Base-by-base conservation (phyloP, 1,140 invertebrate species). In the Charaxes varanes region DNA sequence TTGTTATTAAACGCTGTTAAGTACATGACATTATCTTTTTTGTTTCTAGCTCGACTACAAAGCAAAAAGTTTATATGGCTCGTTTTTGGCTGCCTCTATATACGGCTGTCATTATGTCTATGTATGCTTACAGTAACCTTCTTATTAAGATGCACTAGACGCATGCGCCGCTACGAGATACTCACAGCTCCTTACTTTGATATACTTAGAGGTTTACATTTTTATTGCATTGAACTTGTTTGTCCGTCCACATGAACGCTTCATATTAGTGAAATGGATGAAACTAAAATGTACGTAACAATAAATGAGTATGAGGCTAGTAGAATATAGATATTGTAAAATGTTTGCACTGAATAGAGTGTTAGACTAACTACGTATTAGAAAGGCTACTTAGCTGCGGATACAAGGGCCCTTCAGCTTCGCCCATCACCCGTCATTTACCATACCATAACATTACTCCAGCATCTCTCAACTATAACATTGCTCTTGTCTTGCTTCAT, bases 41-140 rank as follows among this genome's bases (percentile, higher is more conserved):
- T 77, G 59, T 77, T 80, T 82, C 73, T 82, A 80, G 78, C 76
- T 58, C 71, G 69, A 78, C 69, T 67, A 65, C 78, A 82, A 76
- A 67, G 70, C 78, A 79, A 82, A 82, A 77, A 77, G 67, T 78
- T 77, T 68, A 77, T 74, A 73, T 80, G 78, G 78, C 78, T 82
- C 76, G 76, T 82, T 72, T 73, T 82, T 77, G 77, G 77, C 74
- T 82, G 77, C 70, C 72, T 79, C 72, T 79, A 76, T 77, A 62
- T 82, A 57, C 76, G 74, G 69, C 71, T 82, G 71, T 82, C 70
- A 46, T 82, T 78, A 62, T 82, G 67, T 79, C 74, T 82, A 76
- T 82, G 78, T 79, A 82, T 78, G 78, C 78, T 82, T 79, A 64
- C 67, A 70, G 63, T 82, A 65, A 51, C 68, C 38, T 63, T 47